Evolutionary conservation across 2,113 vertebrate genomes (phyloP).

Genomic region (Chelonoidis abingdonii): DNA sequence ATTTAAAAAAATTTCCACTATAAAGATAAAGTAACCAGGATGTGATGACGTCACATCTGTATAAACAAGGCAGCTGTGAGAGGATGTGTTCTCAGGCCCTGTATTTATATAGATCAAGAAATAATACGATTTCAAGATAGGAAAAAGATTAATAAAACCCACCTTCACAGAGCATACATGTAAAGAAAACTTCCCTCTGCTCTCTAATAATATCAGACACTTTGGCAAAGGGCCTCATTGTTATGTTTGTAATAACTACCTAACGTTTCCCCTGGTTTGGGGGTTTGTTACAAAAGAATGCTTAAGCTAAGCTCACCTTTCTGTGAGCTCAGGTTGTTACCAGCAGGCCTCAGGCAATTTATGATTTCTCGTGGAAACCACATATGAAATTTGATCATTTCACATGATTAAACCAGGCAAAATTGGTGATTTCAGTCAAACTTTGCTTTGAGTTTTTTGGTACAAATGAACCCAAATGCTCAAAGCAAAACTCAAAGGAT

Average conservation of each 20-base stretch:
- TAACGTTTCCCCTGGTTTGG: not conserved
- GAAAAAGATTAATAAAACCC: not conserved
- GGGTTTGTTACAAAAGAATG: not conserved
- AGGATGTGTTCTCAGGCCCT: accelerated
- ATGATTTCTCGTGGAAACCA: slow-evolving; percentile 10
- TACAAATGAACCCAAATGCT: not conserved
- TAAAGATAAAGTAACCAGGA: not conserved
- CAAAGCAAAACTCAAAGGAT: not conserved
- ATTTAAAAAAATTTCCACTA: not conserved
- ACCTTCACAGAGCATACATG: not conserved
- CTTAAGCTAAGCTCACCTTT: not conserved
- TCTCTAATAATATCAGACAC: not conserved
- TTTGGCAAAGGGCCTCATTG: not conserved
- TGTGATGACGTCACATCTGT: not conserved
- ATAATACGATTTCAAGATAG: not conserved
- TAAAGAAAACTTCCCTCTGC: not conserved
- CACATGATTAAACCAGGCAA: not conserved
- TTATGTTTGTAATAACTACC: not conserved
- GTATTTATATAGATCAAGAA: not conserved
- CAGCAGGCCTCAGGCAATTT: not conserved
- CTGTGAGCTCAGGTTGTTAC: not conserved
- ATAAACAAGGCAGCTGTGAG: not conserved
- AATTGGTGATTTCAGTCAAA: not conserved
- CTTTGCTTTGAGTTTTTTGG: not conserved
- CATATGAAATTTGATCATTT: not conserved